phyloP scores from a whole-genome alignment of 2,113 vertebrate genomes.

The Ceuthmochares aereus region DNA sequence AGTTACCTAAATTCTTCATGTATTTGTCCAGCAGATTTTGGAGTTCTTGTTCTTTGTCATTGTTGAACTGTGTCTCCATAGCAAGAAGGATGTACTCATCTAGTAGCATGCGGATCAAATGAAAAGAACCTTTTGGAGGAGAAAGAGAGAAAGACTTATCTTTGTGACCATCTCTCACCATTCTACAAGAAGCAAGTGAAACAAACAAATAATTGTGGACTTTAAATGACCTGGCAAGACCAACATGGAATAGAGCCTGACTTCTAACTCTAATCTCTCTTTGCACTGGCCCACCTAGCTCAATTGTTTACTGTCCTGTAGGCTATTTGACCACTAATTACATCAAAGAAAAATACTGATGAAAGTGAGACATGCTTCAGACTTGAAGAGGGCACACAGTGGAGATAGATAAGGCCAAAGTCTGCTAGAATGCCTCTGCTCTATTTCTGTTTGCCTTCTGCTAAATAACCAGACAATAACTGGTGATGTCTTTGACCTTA shows the following conservation, averaged over 20 bases:
- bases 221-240: conserved; percentile 83
- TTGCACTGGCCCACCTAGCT: conserved; percentile 77
- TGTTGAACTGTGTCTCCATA: conserved; percentile 98
- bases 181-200: conserved; percentile 76
- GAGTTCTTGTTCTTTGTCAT: conserved; percentile 97
- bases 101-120: conserved; percentile 96
- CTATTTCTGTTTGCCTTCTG: conserved; percentile 74
- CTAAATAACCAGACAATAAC: conserved; percentile 75
- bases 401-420: conserved; percentile 82
- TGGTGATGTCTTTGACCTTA: conserved; percentile 51
- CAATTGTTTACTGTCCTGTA: conserved; percentile 80
- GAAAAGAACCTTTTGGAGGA: conserved; percentile 90
- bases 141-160: conserved; percentile 72
- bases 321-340: conserved; percentile 82
- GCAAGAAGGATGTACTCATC: conserved; percentile 97
- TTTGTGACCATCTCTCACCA: conserved; percentile 81
- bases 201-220: conserved; percentile 84
- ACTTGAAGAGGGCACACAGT: conserved; percentile 83
- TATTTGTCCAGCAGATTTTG: conserved; percentile 97
- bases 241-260: conserved; percentile 77
- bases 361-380: conserved; percentile 83
- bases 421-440: conserved; percentile 69
- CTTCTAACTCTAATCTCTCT: conserved; percentile 78
- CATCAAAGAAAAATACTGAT: conserved; percentile 84
- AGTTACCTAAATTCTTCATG: conserved; percentile 95